Evolutionary conservation across 2,113 vertebrate species (phyloP).

Genomic region (Macrotus californicus): DNA sequence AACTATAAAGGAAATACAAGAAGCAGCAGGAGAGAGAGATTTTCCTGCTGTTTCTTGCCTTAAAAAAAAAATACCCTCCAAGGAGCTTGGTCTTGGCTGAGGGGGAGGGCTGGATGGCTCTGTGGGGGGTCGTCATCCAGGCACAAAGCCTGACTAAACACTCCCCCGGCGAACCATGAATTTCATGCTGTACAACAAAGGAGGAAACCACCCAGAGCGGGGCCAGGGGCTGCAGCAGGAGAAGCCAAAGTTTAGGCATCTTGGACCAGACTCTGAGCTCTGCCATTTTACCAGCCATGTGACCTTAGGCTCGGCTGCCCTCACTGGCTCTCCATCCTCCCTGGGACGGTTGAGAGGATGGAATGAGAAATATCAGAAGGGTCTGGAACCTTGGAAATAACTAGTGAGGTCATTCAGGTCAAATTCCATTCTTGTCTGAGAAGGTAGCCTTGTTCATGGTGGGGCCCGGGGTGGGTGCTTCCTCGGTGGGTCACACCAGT

Average conservation of each 20-base stretch:
- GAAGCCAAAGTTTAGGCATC: neutral
- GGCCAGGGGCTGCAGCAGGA: accelerated
- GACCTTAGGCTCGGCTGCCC: too few species aligned
- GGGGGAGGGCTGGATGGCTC: neutral
- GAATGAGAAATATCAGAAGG: neutral
- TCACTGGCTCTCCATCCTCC: neutral
- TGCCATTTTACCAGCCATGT: accelerated
- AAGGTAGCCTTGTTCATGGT: too few species aligned
- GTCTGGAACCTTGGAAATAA: neutral
- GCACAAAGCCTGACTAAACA: neutral
- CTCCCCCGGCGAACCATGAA: accelerated
- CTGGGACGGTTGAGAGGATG: neutral
- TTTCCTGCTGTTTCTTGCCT: constrained; percentile 10
- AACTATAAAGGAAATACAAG: neutral
- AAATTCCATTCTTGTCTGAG: neutral
- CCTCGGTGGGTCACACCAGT: too few species aligned
- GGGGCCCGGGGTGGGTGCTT: accelerated
- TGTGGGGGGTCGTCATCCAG: neutral
- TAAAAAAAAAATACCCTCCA: constrained; percentile 34
- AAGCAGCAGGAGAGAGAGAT: neutral
- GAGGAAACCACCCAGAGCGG: neutral
- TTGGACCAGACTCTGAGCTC: neutral
- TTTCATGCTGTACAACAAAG: accelerated
- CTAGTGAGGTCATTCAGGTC: neutral
- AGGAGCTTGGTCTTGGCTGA: neutral